Evolutionary conservation across 2,888 invertebrate species (phyloP), one percentile per base, ranked within the genome.

Genomic region (Chaetogeoica ovagalla): DNA sequence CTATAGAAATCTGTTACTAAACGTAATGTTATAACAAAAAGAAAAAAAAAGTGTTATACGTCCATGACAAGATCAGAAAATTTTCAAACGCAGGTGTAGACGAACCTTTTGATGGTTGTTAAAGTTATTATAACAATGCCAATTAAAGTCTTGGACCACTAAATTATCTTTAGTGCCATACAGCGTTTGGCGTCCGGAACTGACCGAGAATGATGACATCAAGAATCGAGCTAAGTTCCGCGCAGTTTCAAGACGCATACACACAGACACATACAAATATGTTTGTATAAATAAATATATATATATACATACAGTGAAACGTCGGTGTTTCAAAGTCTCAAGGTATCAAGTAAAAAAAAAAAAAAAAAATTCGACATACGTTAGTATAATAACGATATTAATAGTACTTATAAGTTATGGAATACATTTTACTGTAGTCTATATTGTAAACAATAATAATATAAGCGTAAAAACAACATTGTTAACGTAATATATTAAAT

Each of bases 181-280:
- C 70, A 79, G 71, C 7, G 70, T 79, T 21, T 70, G 79, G 23
- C 57, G 79, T 65, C 79, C 79, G 37, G 79, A 71, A 79, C 79
- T 79, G 79, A 79, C 70, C 39, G 77, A 77, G 62, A 69, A 77
- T 19, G 77, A 77, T 55, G 79, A 79, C 79, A 79, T 79, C 79
- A 89, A 83, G 90, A 89, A 84, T 13, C 43, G 43, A 43, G 37
- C 65, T 23, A 65, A 21, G 57, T 43, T 43, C 75, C 11, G 43
- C n/a, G 39, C 8, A 43, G 39, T 13, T 71, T 60, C 17, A 13
- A 37, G 37, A 60, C 43, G 9, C 43, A 7, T 19, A 21, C 19
- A 65, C 55, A 66, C 75, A 43, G 2, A 30, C 30, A 9, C 75
- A 43, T 4, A 30, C 30, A 9, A 43, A 62, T 30, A 30, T 17